These are phyloP conservation scores for Chaetura pelagica DNA, from an alignment of 2,113 vertebrate species.

Conservation along the genomic window DNA sequence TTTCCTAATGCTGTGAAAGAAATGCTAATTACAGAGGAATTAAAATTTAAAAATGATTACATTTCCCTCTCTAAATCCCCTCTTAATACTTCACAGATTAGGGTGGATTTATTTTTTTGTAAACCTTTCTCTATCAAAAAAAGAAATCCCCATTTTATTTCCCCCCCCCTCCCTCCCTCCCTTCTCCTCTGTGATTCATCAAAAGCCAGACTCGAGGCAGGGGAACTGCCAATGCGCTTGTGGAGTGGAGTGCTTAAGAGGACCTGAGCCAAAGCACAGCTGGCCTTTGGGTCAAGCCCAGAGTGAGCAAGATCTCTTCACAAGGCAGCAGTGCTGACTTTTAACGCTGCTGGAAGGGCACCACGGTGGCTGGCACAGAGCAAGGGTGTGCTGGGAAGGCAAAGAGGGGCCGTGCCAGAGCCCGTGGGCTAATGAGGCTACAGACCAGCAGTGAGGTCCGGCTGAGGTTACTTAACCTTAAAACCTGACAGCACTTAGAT, in stretches of 20 bases:
- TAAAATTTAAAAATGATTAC: slow-evolving; percentile 57
- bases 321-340: not conserved
- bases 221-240: not conserved
- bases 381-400: not conserved
- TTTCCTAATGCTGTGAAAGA: slow-evolving; percentile 46
- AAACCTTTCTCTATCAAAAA: slow-evolving; percentile 39
- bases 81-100: slow-evolving; percentile 67
- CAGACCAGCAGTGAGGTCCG: not conserved
- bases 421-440: not conserved
- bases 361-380: not conserved
- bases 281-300: slow-evolving; percentile 26
- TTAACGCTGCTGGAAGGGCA: not conserved
- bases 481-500: not conserved
- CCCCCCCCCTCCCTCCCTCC: not conserved
- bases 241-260: not conserved
- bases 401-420: not conserved
- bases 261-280: not conserved
- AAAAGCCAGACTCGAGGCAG: not conserved
- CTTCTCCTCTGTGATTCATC: not conserved
- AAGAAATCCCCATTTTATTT: not conserved
- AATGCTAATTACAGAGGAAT: slow-evolving; percentile 65
- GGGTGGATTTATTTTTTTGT: slow-evolving; percentile 62
- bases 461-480: slow-evolving; percentile 48
- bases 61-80: slow-evolving; percentile 57
- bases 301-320: not conserved